Base-by-base conservation (phyloP, 2,113 vertebrate species). In the Rallus limicola region DNA sequence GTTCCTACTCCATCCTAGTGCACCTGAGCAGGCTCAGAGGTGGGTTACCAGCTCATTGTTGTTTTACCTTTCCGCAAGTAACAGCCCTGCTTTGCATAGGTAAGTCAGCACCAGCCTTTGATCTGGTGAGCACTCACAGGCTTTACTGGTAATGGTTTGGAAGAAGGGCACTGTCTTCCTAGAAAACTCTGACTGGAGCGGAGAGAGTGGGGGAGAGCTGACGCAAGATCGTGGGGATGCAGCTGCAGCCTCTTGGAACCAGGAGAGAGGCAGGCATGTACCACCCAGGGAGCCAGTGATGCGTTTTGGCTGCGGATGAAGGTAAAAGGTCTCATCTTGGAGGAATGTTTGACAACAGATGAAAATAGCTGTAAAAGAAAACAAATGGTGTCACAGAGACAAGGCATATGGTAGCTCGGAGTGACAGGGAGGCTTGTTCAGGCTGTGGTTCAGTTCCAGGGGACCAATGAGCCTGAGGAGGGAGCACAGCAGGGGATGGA, bases 241-340 rank as follows among this genome's bases (percentile, higher is more conserved):
- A 91, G 91, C 88, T 94, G 91, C 78, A 91, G 74, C 36, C 53
- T 65, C 74, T 76, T 9, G 19, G 86, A 78, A 78, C 56, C 24
- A 17, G 44, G 84, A 58, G 74, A 29, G 34, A 46, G n/a, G 46
- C 65, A 68, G 58, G n/a, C 17, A 6, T 10, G 7, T 44, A 81
- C 74, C 94, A 87, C 65, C 70, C 89, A 80, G 78, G 36, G 82
- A 95, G 89, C 62, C 78, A 68, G 65, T 5, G 3, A 6, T n/a
- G 44, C 26, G 16, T 42, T 94, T 95, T 95, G 95, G 96, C 94
- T 64, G 59, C 10, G 40, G 86, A 95, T 95, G 16, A 92, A 95
- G 67, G 91, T 44, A 83, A 38, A 82, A 95, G 87, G 85, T 90
- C 85, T 93, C 90, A 92, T 94, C 94, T 84, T 68, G 15, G 90